A percentile compares a stretch with the other conserved stretches of the same genome.
Conservation (phyloP, 2,797 vertebrate genomes). For the Hozukius guyotensis region DNA sequence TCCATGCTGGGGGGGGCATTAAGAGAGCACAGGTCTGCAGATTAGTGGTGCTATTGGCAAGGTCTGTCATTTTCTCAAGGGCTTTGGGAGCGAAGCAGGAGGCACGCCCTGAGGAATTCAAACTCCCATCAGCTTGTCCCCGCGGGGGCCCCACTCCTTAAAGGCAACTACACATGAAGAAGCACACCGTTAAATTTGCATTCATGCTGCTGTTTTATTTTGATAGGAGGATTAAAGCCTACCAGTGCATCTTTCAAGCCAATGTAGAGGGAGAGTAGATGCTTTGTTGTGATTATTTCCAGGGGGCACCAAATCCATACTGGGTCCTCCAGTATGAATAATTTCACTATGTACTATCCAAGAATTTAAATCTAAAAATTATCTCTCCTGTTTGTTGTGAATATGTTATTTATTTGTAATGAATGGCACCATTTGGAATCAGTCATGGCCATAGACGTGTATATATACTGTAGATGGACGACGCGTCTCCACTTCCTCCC, state of each 20-base stretch:
- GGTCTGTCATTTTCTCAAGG: constrained; percentile 42
- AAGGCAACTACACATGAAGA: not conserved
- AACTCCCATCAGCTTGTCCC: constrained; percentile 23
- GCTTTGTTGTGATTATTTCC: not conserved
- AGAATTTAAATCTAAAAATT: not conserved
- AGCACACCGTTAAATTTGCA: not conserved
- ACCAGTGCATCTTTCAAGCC: not conserved
- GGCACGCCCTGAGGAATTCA: constrained; percentile 41
- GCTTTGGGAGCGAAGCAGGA: constrained; percentile 33
- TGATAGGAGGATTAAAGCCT: not conserved
- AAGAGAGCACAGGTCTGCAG: constrained; percentile 27
- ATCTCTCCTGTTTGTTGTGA: not conserved
- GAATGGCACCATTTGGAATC: not conserved
- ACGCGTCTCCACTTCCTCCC: no score
- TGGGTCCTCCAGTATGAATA: not conserved
- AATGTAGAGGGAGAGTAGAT: not conserved
- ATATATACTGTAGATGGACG: no score
- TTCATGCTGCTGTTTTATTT: constrained; percentile 9
- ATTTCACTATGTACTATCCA: not conserved
- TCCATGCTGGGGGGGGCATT: not conserved
- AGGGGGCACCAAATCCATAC: not conserved
- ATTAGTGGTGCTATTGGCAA: constrained; percentile 16
- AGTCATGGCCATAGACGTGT: no score
- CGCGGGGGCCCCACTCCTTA: not conserved
- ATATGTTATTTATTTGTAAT: not conserved